Evolutionary conservation across 2,888 invertebrate genomes (phyloP).

Genomic region (Tetranychus piercei): DNA sequence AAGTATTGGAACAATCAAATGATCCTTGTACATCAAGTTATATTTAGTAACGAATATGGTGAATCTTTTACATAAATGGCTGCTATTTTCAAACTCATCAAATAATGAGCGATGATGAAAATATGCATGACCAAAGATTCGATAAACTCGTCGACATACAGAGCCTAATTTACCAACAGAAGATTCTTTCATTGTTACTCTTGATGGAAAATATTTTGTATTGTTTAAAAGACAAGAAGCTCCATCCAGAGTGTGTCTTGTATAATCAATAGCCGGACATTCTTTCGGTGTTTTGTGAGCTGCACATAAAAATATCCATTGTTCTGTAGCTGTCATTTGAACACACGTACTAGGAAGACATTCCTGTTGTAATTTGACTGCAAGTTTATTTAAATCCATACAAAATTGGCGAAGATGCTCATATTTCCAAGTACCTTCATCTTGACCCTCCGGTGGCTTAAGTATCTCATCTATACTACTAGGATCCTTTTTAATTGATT

Average conservation of each 20-base stretch:
- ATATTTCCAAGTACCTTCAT: slow-evolving; percentile 99
- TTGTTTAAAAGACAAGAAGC: slow-evolving; percentile 95
- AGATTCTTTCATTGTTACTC: slow-evolving; percentile 95
- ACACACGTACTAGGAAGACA: slow-evolving; percentile 92
- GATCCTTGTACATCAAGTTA: slow-evolving; percentile 92
- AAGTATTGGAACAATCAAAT: slow-evolving; percentile 84
- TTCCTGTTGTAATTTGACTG: slow-evolving; percentile 69
- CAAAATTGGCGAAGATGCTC: slow-evolving; percentile 97
- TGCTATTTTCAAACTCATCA: slow-evolving; percentile 93
- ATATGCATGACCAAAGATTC: slow-evolving; percentile 98
- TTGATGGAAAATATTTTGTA: slow-evolving; percentile 93
- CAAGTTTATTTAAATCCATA: slow-evolving; percentile 96
- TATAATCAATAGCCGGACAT: slow-evolving; percentile 98
- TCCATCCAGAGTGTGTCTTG: slow-evolving; percentile 92
- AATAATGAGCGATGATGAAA: slow-evolving; percentile 92
- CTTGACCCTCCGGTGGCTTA: slow-evolving; percentile 88
- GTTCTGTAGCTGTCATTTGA: slow-evolving; percentile 99
- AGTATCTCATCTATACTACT: slow-evolving; percentile 81
- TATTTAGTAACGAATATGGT: slow-evolving; percentile 96
- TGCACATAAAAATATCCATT: slow-evolving; percentile 99
- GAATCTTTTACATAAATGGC: slow-evolving; percentile 78
- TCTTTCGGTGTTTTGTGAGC: slow-evolving; percentile 99
- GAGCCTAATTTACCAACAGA: slow-evolving; percentile 96
- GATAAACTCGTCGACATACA: slow-evolving; percentile 90
- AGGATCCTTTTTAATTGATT: slow-evolving; percentile 79